phyloP scores from a whole-genome alignment of 2,888 invertebrate genomes.

The Andricus quercusramuli region DNA sequence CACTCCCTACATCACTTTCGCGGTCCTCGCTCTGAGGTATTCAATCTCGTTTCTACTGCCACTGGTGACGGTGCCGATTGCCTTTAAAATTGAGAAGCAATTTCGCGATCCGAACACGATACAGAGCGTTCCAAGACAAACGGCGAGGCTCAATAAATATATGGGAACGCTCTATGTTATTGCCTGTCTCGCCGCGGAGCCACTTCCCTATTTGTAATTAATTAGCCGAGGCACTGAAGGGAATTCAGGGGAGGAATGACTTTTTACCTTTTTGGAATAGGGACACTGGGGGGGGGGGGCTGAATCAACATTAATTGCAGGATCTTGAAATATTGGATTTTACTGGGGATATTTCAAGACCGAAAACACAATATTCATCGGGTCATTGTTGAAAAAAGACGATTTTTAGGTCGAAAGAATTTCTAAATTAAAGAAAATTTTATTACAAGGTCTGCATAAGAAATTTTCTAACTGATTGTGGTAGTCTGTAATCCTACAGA shows the following conservation, averaged over 20 bases:
- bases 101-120: conserved; percentile 90
- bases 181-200: conserved; percentile 81
- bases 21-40: conserved; percentile 90
- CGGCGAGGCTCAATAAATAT: conserved; percentile 93
- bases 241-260: conserved; percentile 12
- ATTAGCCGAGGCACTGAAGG: conserved; percentile 26
- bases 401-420: too few species aligned
- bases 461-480: too few species aligned
- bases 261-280: conserved; percentile 8
- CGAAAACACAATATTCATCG: too few species aligned
- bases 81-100: conserved; percentile 93
- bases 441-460: too few species aligned
- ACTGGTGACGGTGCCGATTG: conserved; percentile 90
- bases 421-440: too few species aligned
- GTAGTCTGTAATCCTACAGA: too few species aligned
- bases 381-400: too few species aligned
- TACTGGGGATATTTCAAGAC: too few species aligned
- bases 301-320: too few species aligned
- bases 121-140: conserved; percentile 90
- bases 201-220: conserved; percentile 72
- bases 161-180: conserved; percentile 94
- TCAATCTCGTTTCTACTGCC: conserved; percentile 94
- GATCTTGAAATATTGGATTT: too few species aligned
- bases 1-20: conserved; percentile 93
- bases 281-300: too few species aligned